Evolutionary conservation across 2,113 vertebrate genomes (phyloP).

Genomic region (Megaceryle maxima): DNA sequence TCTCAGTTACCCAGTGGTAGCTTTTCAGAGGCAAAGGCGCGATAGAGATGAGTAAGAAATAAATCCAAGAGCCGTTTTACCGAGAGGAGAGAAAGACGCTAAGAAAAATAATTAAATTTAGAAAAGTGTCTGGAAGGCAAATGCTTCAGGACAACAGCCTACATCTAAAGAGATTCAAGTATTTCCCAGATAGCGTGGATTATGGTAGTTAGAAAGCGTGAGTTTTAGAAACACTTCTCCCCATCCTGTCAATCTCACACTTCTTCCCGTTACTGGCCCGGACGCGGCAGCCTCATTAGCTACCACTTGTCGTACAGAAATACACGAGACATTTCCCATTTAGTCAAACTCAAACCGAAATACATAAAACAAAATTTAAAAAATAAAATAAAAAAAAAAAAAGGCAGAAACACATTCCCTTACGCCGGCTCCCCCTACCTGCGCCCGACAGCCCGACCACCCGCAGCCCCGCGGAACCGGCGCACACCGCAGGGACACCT

Average conservation of each 20-base stretch:
- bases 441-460: background rate
- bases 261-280: background rate
- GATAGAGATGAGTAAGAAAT: slow-evolving; percentile 63
- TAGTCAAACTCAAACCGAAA: background rate
- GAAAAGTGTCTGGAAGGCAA: slow-evolving; percentile 55
- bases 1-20: slow-evolving; percentile 76
- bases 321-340: slow-evolving; percentile 4
- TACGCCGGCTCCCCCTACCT: background rate
- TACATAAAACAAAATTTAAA: background rate
- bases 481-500: background rate
- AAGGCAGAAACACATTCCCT: background rate
- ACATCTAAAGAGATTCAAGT: slow-evolving; percentile 80
- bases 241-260: slow-evolving; percentile 1
- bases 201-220: slow-evolving; percentile 41
- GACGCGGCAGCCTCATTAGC: background rate
- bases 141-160: slow-evolving; percentile 45
- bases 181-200: slow-evolving; percentile 76
- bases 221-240: slow-evolving; percentile 44
- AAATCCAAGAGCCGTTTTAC: slow-evolving; percentile 55
- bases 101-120: slow-evolving; percentile 28
- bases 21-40: slow-evolving; percentile 71
- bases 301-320: background rate
- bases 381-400: background rate
- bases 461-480: background rate
- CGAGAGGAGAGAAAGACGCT: background rate